These are phyloP conservation scores for Arbacia lixula DNA, from an alignment of 53 echinoderm and acorn worm species.

Conservation along the genomic window DNA sequence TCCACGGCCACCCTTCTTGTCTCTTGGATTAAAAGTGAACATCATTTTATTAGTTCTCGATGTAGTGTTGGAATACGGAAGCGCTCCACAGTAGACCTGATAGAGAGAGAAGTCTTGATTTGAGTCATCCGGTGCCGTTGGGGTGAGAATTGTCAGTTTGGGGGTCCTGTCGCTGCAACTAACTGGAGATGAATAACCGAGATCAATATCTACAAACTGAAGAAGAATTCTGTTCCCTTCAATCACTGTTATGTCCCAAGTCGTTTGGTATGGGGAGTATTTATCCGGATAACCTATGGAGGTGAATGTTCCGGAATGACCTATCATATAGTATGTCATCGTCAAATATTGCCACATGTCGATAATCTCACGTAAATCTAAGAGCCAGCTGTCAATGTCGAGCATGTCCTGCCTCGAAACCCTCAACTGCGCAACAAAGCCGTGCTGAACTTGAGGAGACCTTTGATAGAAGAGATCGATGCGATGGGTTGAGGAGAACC, in stretches of 20 bases:
- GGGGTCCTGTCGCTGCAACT: slow-evolving; percentile 6
- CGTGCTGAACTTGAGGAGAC: too few relatives aligned
- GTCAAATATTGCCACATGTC: background rate
- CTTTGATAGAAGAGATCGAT: slow-evolving; percentile 20
- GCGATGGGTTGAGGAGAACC: slow-evolving; percentile 10
- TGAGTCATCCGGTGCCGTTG: background rate
- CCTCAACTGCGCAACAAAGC: too few relatives aligned
- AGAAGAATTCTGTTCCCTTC: slow-evolving; percentile 16
- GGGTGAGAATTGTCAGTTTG: background rate
- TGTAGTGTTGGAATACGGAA: slow-evolving; percentile 13
- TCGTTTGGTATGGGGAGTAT: slow-evolving; percentile 7
- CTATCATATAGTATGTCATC: background rate
- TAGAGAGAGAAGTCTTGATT: too few relatives aligned
- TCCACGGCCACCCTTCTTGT: background rate
- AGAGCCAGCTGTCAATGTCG: too few relatives aligned
- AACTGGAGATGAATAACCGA: slow-evolving; percentile 23
- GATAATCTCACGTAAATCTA: background rate
- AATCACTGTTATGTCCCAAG: slow-evolving; percentile 19
- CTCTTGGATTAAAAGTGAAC: slow-evolving; percentile 15
- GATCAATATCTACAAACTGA: slow-evolving; percentile 20
- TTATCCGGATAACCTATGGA: slow-evolving; percentile 16
- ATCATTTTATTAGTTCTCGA: background rate
- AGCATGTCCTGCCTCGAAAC: too few relatives aligned
- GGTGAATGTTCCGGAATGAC: background rate
- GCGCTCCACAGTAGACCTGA: slow-evolving; percentile 14